phyloP scores from a whole-genome alignment of 2,888 invertebrate species.

The Margaritifera margaritifera region DNA sequence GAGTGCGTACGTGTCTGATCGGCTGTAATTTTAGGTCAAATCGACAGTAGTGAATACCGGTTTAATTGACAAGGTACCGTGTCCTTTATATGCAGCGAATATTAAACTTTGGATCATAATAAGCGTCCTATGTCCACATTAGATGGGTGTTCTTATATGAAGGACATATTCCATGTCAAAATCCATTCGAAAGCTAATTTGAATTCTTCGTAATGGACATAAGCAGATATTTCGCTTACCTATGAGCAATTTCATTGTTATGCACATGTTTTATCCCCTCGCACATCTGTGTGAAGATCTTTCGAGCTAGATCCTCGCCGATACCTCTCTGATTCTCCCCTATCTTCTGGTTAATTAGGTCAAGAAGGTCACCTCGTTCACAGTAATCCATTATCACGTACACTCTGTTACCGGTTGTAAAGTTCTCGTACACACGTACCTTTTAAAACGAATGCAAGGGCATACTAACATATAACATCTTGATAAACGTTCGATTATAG shows the following conservation, averaged over 20 bases:
- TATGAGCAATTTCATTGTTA: slow-evolving; percentile 44
- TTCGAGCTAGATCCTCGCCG: slow-evolving; percentile 39
- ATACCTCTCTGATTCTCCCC: slow-evolving; percentile 44
- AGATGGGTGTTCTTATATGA: no score
- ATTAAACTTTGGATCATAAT: no score
- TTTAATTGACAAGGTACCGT: no score
- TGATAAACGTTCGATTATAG: no score
- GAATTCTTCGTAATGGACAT: background rate
- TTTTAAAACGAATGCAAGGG: slow-evolving; percentile 4
- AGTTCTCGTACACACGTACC: slow-evolving; percentile 48
- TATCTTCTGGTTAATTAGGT: slow-evolving; percentile 49
- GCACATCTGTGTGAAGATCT: slow-evolving; percentile 47
- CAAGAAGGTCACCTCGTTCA: slow-evolving; percentile 48
- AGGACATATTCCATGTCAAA: no score
- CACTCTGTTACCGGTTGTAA: slow-evolving; percentile 39
- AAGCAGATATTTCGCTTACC: slow-evolving; percentile 25
- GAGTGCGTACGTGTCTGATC: no score
- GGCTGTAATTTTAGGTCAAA: no score
- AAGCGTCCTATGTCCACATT: no score
- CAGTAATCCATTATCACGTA: slow-evolving; percentile 56
- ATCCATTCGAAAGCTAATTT: no score
- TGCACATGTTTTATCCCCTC: slow-evolving; percentile 50
- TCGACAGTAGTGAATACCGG: no score
- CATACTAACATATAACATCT: no score
- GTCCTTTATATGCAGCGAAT: no score